Conservation (phyloP, 2,113 vertebrate genomes). For the Muntiacus reevesi region DNA sequence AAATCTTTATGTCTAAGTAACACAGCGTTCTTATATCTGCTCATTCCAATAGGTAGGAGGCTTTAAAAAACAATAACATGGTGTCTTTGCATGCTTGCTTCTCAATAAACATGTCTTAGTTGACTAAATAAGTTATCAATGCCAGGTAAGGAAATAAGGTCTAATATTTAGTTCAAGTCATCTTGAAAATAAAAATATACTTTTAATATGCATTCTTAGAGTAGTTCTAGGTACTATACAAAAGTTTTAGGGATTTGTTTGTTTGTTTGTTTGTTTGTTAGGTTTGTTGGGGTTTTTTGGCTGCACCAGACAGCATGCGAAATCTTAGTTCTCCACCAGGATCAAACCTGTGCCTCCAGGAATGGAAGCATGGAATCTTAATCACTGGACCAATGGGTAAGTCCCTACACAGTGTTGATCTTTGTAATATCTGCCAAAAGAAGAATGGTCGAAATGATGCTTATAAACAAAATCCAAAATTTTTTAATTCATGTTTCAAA, state of each 20-base stretch:
- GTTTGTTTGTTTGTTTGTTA: not conserved
- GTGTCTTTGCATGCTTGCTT: not conserved
- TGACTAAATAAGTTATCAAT: not conserved
- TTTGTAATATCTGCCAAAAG: not conserved
- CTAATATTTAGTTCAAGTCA: not conserved
- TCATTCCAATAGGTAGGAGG: not conserved
- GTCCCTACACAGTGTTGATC: not conserved
- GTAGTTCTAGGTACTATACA: not conserved
- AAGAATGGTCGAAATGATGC: not conserved
- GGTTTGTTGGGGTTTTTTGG: not conserved
- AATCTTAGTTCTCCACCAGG: not conserved
- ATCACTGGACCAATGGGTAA: accelerated
- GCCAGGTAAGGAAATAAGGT: not conserved
- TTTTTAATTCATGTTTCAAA: not conserved
- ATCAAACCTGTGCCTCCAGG: not conserved
- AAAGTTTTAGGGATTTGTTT: not conserved
- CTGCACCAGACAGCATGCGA: not conserved
- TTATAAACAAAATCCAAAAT: not conserved
- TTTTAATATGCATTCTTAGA: not conserved
- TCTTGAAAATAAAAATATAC: not conserved
- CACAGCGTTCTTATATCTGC: not conserved
- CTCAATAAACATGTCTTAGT: not conserved
- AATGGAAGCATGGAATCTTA: not conserved
- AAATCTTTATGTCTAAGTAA: not conserved
- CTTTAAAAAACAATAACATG: not conserved